These are phyloP conservation scores for Charadrius vociferus DNA, from an alignment of 2,113 vertebrate species.

Conservation along the genomic window DNA sequence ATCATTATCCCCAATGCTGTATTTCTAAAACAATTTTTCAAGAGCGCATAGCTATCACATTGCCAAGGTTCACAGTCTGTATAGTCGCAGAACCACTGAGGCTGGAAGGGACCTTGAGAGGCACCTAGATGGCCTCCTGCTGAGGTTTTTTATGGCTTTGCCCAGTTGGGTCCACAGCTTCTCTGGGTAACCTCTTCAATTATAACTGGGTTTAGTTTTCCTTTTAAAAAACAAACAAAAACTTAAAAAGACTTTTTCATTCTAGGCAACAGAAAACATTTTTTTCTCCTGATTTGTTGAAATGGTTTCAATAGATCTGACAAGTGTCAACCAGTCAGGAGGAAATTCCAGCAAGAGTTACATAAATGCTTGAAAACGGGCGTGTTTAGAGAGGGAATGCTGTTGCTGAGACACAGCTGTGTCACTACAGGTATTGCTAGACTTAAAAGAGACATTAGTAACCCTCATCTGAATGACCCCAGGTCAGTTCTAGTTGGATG, in stretches of 20 bases:
- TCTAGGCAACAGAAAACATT: not conserved
- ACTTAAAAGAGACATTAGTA: conserved; percentile 21
- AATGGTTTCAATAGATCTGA: not conserved
- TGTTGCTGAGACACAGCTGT: not conserved
- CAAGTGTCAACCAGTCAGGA: conserved; percentile 37
- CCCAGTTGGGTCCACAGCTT: not conserved
- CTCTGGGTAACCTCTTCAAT: not conserved
- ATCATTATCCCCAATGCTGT: not conserved
- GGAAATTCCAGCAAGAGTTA: conserved; percentile 30
- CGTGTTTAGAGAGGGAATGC: not conserved
- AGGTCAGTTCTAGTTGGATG: conserved; percentile 4
- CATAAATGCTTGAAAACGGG: conserved; percentile 2
- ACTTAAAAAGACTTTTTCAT: not conserved
- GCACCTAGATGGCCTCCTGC: not conserved
- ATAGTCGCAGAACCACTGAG: not conserved
- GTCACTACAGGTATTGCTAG: not conserved
- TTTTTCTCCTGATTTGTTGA: not conserved
- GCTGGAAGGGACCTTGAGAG: not conserved
- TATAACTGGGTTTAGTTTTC: not conserved
- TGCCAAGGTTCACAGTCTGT: not conserved
- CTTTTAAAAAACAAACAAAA: not conserved
- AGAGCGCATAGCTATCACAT: not conserved
- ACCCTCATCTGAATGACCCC: not conserved
- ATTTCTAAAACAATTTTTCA: not conserved
- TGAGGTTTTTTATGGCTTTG: not conserved